phyloP scores from a whole-genome alignment of 2,888 invertebrate species.

The Drosophila ezoana region DNA sequence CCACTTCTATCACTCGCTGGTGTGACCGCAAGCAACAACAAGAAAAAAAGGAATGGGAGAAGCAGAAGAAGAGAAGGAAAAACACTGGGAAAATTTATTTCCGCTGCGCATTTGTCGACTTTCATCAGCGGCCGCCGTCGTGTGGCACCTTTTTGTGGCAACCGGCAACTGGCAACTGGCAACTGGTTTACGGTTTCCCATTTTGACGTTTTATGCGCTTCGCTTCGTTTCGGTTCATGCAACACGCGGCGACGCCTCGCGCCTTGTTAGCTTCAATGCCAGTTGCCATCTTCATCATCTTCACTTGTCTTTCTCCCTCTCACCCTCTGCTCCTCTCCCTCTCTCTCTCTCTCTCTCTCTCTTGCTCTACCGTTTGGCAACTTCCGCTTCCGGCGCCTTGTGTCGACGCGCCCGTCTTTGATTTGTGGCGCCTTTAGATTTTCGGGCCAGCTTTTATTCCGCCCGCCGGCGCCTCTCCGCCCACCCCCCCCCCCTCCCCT shows the following conservation, averaged over 20 bases:
- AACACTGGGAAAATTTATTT: conserved; percentile 59
- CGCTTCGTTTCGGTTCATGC: conserved; percentile 13
- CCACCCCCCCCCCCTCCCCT: neutral
- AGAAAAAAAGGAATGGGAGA: neutral
- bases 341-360: neutral
- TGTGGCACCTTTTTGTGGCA: conserved; percentile 43
- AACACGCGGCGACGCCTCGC: conserved; percentile 21
- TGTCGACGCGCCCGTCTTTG: conserved; percentile 59
- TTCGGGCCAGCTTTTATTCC: conserved; percentile 39
- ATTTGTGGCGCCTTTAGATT: conserved; percentile 69
- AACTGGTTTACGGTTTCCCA: conserved; percentile 69
- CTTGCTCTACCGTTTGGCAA: conserved; percentile 22
- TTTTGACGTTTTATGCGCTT: conserved; percentile 74
- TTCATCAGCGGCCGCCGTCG: conserved; percentile 25
- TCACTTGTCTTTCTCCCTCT: conserved; percentile 7
- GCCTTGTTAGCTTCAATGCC: conserved; percentile 67
- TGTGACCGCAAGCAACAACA: conserved; percentile 13
- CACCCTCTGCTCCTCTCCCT: neutral
- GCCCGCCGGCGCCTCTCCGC: conserved; percentile 8
- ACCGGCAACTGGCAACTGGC: conserved; percentile 53
- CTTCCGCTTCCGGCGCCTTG: conserved; percentile 73
- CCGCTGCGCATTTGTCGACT: conserved; percentile 69
- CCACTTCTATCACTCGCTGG: neutral
- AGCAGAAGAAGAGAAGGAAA: neutral
- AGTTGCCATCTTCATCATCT: conserved; percentile 47